phyloP scores from a whole-genome alignment of 2,888 invertebrate genomes.

The Agrochola litura region DNA sequence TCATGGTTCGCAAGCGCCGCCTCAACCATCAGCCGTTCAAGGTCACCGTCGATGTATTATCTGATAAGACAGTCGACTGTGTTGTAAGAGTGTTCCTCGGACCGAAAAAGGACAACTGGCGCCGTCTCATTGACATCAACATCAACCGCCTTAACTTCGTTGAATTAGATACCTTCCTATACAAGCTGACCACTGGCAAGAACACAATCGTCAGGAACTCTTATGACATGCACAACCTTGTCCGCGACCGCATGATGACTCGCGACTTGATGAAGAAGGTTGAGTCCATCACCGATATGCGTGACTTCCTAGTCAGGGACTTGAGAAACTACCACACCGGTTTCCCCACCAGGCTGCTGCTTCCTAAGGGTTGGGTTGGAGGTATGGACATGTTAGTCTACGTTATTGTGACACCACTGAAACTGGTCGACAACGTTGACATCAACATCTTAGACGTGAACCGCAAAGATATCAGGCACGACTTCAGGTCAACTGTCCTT shows the following conservation, averaged over 20 bases:
- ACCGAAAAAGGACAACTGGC: conserved; percentile 92
- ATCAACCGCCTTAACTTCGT: conserved; percentile 91
- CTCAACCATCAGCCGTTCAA: conserved; percentile 92
- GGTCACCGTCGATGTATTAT: conserved; percentile 89
- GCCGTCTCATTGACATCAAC: conserved; percentile 90
- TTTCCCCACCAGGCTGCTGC: conserved; percentile 93
- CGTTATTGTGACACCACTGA: conserved; percentile 91
- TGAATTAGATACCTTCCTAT: conserved; percentile 91
- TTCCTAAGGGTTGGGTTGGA: conserved; percentile 93
- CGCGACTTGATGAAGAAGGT: conserved; percentile 92
- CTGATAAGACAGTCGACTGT: conserved; percentile 90
- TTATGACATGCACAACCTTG: conserved; percentile 92
- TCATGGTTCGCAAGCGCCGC: conserved; percentile 91
- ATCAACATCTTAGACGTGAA: conserved; percentile 82
- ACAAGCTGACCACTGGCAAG: conserved; percentile 91
- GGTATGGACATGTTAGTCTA: conserved; percentile 92
- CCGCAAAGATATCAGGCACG: conserved; percentile 83
- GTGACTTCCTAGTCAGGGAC: conserved; percentile 79
- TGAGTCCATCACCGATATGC: conserved; percentile 87
- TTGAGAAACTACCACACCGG: conserved; percentile 90
- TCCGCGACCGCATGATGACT: conserved; percentile 92
- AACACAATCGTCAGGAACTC: conserved; percentile 92
- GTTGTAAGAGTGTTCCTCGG: conserved; percentile 93
- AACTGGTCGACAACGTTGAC: conserved; percentile 83
- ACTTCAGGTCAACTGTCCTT: conserved; percentile 83